A percentile compares a stretch with the other conserved stretches of the same genome.
Conservation (phyloP, 2,797 vertebrate species). For the Poecilia wingei region DNA sequence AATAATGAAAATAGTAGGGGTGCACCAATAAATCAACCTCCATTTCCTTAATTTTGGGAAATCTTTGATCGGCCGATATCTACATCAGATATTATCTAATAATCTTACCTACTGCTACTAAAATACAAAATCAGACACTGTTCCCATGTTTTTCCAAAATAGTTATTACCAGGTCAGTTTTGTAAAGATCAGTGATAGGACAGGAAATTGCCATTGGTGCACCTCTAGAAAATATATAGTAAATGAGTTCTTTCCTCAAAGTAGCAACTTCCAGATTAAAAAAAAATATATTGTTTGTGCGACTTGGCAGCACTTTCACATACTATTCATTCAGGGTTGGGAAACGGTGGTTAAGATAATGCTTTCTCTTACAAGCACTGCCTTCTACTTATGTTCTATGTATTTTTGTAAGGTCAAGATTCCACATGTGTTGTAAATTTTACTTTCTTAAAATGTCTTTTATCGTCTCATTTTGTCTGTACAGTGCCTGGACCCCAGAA, state of each 20-base stretch:
- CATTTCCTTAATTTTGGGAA: too few relatives aligned
- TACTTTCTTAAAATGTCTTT: not conserved
- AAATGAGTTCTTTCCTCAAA: not conserved
- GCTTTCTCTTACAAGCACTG: not conserved
- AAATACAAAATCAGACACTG: too few relatives aligned
- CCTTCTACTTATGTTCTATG: not conserved
- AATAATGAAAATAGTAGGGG: not conserved
- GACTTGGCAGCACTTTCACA: not conserved
- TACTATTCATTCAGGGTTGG: not conserved
- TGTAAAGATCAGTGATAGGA: not conserved
- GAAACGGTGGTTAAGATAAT: not conserved
- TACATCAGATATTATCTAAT: too few relatives aligned
- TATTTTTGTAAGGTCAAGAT: not conserved
- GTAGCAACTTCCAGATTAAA: not conserved
- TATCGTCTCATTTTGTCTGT: slow-evolving; percentile 8
- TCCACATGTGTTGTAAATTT: not conserved
- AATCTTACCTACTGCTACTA: too few relatives aligned
- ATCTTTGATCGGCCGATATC: too few relatives aligned
- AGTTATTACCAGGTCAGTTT: not conserved
- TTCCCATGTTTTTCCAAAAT: not conserved
- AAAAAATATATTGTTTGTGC: not conserved
- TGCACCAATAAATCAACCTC: too few relatives aligned
- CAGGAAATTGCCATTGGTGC: not conserved
- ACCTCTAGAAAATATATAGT: not conserved
- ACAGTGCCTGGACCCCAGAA: slow-evolving; percentile 87